Evolutionary conservation across 1,140 invertebrate genomes (phyloP), one percentile per base, ranked within the genome.

Genomic region (Aphis gossypii): DNA sequence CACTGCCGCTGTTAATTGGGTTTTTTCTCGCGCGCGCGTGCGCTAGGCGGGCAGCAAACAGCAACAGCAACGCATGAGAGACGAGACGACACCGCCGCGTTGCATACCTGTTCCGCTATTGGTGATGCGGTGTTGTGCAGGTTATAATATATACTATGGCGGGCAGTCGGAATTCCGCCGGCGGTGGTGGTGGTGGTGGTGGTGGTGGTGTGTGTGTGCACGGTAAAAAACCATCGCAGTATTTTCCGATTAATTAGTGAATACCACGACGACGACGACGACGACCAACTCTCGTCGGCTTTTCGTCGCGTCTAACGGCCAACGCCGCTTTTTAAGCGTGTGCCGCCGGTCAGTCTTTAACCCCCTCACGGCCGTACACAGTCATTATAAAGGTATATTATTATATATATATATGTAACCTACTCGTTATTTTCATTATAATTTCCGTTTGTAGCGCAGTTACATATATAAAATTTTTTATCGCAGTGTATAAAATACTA

Each of bases 171-270:
- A 93, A 93, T 93, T 93, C 92, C 35, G 6, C 54, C 6, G 18
- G 46, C 84, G 18, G 38, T 46, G 41, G 90, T 76, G 90, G 90
- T 46, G 18, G 46, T 84, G 18, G 38, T 46, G 41, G 90, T 46
- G 18, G 46, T 84, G 18, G 38, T 46, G 41, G 90, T 76, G 90
- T 35, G 90, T 14, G 9, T 41, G 25, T 41, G 68, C 51, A 21
- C 35, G 35, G 87, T 60, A 60, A 56, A 90, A 92, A 82, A 92
- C 44, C 11, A 82, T 14, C 9, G 46, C 82, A 51, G 82, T 93
- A 93, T 93, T 93, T 93, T 84, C 76, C 92, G 92, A 93, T 93
- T 93, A 93, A 93, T 93, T 93, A 93, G 92, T 93, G 82, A 93
- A 93, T 93, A 84, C 92, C 92, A 30, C 76, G 8, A 60, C 41